Conservation (phyloP, 2,113 vertebrate genomes). For the Amphiprion ocellaris region DNA sequence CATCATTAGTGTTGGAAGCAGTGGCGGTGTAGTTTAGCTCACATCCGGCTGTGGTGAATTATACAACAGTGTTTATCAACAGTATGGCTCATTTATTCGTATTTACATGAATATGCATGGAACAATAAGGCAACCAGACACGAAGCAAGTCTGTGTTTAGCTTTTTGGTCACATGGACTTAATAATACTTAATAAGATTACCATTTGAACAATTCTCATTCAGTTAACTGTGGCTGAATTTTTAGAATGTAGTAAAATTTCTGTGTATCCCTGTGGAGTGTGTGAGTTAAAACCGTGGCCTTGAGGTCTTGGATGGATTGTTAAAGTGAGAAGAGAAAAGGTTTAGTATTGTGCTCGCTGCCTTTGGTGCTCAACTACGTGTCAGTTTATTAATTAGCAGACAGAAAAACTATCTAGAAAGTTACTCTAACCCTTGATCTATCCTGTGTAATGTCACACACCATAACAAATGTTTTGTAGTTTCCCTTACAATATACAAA, state of each 20-base stretch:
- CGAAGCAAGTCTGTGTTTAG: neutral
- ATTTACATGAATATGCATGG: neutral
- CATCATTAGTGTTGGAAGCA: constrained; percentile 45
- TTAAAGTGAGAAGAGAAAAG: neutral
- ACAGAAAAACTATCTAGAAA: neutral
- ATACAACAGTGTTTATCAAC: constrained; percentile 20
- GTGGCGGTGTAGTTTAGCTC: constrained; percentile 26
- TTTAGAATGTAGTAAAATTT: neutral
- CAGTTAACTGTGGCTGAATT: neutral
- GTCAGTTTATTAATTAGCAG: neutral
- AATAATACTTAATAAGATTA: neutral
- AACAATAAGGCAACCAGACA: constrained; percentile 5
- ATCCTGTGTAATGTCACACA: neutral
- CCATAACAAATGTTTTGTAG: neutral
- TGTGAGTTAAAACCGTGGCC: neutral
- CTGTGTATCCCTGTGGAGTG: neutral
- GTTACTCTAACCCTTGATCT: neutral
- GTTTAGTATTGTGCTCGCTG: neutral
- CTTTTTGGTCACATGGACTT: neutral
- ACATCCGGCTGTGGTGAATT: constrained; percentile 33
- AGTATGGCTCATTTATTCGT: constrained; percentile 25
- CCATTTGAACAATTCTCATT: neutral
- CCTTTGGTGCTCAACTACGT: neutral
- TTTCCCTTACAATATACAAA: neutral
- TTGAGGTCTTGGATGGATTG: neutral